Conservation (phyloP, 2,888 invertebrate species). For the Resseliella maxima region DNA sequence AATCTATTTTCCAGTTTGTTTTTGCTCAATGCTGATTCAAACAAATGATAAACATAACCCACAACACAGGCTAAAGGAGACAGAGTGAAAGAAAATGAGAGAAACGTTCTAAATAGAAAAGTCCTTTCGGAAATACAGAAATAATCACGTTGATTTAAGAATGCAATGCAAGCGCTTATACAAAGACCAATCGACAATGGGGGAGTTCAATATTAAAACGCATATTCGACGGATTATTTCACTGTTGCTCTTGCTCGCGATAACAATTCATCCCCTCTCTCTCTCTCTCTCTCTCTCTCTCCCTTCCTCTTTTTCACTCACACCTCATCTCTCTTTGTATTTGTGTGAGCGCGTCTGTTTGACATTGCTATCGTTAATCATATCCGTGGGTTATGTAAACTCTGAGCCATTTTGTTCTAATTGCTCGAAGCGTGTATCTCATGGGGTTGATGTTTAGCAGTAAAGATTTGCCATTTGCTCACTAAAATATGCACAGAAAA, state of each 20-base stretch:
- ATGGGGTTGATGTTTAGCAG: constrained; percentile 1
- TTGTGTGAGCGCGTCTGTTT: constrained; percentile 2
- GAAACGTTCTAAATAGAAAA: neutral
- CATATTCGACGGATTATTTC: constrained; percentile 35
- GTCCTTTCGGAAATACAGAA: neutral
- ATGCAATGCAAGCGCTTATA: neutral
- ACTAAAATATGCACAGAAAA: neutral
- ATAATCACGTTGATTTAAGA: constrained; percentile 44
- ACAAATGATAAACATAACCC: constrained; percentile 25
- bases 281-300: too few relatives aligned
- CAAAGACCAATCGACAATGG: neutral
- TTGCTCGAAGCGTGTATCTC: neutral
- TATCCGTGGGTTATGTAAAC: constrained; percentile 42
- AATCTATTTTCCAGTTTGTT: constrained; percentile 6
- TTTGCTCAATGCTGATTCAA: constrained; percentile 1
- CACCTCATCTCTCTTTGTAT: neutral
- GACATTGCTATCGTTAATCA: constrained; percentile 49
- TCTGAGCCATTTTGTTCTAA: constrained; percentile 42
- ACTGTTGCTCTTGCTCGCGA: neutral
- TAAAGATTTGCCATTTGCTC: neutral
- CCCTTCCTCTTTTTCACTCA: too few relatives aligned
- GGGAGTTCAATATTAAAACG: constrained; percentile 37
- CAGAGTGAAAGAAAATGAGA: neutral
- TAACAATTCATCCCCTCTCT: neutral
- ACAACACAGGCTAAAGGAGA: neutral